Conservation (phyloP, 2,888 invertebrate genomes). For the Dryocosmus kuriphilus region DNA sequence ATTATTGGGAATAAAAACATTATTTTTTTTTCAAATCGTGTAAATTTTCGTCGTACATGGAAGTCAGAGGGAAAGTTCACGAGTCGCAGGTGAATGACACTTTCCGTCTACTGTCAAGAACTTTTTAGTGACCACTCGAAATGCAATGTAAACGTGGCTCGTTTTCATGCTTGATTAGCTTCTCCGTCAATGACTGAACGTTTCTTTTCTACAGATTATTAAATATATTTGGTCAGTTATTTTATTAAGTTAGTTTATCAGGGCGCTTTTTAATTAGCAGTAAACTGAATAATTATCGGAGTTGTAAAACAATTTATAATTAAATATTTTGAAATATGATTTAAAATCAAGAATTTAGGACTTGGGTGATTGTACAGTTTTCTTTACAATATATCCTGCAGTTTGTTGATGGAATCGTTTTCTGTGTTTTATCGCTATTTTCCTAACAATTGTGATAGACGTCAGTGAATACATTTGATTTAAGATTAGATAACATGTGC, state of each 20-base stretch:
- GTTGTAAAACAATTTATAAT: no score
- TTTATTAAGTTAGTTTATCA: no score
- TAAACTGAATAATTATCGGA: no score
- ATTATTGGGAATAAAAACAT: no score
- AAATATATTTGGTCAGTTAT: background rate
- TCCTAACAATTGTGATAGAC: background rate
- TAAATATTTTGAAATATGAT: no score
- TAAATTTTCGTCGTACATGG: background rate
- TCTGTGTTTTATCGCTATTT: background rate
- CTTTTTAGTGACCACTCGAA: constrained; percentile 34
- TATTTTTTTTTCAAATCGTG: background rate
- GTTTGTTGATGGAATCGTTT: background rate
- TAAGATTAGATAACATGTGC: background rate
- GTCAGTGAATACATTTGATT: background rate
- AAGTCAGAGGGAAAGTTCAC: constrained; percentile 35
- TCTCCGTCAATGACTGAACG: constrained; percentile 7
- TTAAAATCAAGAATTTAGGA: no score
- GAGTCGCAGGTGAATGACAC: constrained; percentile 36
- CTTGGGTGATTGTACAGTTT: no score
- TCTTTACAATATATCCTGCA: no score
- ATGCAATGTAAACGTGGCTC: constrained; percentile 24
- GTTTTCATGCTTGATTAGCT: constrained; percentile 17
- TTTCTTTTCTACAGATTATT: constrained; percentile 27
- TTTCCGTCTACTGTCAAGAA: constrained; percentile 1
- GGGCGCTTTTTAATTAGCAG: no score